Evolutionary conservation across 2,888 invertebrate species (phyloP).

Genomic region (Coenonympha glycerion): DNA sequence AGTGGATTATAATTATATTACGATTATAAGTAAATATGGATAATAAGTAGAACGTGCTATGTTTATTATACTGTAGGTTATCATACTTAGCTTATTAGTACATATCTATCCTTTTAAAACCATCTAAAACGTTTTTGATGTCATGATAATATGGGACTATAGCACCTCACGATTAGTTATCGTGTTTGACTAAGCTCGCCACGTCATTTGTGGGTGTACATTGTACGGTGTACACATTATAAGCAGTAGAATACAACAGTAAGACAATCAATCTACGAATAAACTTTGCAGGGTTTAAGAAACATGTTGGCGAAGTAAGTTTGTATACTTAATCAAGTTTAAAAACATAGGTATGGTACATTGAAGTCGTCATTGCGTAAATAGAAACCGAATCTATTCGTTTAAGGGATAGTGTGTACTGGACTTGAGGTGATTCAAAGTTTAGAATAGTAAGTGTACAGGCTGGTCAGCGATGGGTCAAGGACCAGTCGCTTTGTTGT

Average conservation of each 20-base stretch:
- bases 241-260: no score
- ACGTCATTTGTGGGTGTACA: conserved; percentile 11
- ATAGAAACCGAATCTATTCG: no score
- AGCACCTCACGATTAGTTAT: conserved; percentile 11
- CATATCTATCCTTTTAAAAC: not conserved
- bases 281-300: not conserved
- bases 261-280: not conserved
- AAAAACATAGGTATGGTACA: no score
- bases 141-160: conserved; percentile 3
- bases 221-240: not conserved
- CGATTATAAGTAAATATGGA: no score
- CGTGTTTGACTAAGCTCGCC: conserved; percentile 3
- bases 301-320: not conserved
- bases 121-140: conserved; percentile 4
- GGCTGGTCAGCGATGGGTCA: conserved; percentile 51
- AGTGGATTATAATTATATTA: no score
- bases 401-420: not conserved
- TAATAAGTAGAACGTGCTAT: no score
- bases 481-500: conserved; percentile 54
- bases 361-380: no score
- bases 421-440: conserved; percentile 33
- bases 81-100: no score
- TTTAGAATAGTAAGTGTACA: conserved; percentile 55
- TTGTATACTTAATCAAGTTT: not conserved
- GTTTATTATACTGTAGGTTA: no score